Evolutionary conservation across 2,113 vertebrate genomes (phyloP), one percentile per base, ranked within the genome.

Genomic region (Atractosteus spatula): DNA sequence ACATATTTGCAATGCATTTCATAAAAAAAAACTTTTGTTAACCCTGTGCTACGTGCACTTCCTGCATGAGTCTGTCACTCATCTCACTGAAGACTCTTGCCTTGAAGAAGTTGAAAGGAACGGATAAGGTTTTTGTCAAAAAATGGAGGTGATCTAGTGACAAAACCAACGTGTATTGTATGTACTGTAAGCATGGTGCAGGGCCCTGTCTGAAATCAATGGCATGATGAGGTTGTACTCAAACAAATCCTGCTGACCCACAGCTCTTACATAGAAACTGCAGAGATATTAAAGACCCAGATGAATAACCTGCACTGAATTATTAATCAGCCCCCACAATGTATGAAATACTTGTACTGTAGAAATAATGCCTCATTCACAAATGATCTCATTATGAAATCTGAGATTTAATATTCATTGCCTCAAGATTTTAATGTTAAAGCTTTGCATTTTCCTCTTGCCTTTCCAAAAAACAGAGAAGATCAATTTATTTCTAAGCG

Each of bases 251-350:
- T 70, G 59, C 77, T 75, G 77, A 80, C 62, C n/a, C 44, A 59
- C 71, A 63, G 55, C 70, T 47, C 67, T 74, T 74, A 71, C 68
- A 62, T 71, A 70, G 64, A 71, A 66, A 75, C 78, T 82, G 78
- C 77, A 80, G 74, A 57, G 74, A 74, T 74, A 67, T 77, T 72
- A 75, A 80, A 67, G 51, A 54, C 55, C 47, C 17, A 71, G 69
- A 83, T 83, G 79, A 82, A 80, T 83, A 78, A 62, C 68, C n/a
- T 42, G 3, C 42, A 51, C 70, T 85, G 77, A 79, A 85, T 85
- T 82, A 85, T 85, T 85, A 74, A 85, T 68, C 66, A 73, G 42
- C 51, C 66, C 56, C 66, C 70, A 77, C 77, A 75, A 79, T 66
- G 41, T 66, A 77, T 71, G 67, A 66, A 73, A 59, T 51, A 56